These are phyloP conservation scores for Pantelozetes paolii DNA, from an alignment of 2,888 invertebrate species.

Conservation along the genomic window DNA sequence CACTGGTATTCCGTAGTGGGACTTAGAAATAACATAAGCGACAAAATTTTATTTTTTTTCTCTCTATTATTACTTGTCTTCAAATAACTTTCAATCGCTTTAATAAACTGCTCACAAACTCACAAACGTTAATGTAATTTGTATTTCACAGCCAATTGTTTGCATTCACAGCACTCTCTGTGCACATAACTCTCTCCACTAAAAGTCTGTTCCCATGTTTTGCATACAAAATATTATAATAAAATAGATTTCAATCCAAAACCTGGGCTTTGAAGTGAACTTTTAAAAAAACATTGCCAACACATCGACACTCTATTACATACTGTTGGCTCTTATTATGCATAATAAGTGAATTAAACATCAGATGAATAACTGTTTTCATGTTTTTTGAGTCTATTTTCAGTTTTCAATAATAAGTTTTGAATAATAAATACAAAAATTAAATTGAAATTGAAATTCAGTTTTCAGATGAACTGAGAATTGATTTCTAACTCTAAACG, in stretches of 20 bases:
- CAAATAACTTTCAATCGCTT: slow-evolving; percentile 23
- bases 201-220: neutral
- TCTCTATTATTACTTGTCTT: slow-evolving; percentile 17
- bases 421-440: neutral
- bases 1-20: neutral
- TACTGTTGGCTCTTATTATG: slow-evolving; percentile 26
- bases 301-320: neutral
- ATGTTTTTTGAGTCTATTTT: slow-evolving; percentile 1
- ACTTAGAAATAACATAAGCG: slow-evolving; percentile 16
- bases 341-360: slow-evolving; percentile 15
- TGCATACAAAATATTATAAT: slow-evolving; percentile 20
- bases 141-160: slow-evolving; percentile 20
- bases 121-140: slow-evolving; percentile 18
- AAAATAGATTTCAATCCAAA: slow-evolving; percentile 14
- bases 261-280: slow-evolving; percentile 15
- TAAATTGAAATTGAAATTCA: neutral
- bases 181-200: neutral
- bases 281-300: slow-evolving; percentile 26
- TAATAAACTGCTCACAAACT: slow-evolving; percentile 11
- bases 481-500: slow-evolving; percentile 21
- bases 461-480: no score
- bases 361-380: slow-evolving; percentile 12
- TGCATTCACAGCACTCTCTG: no score
- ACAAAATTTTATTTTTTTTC: slow-evolving; percentile 25
- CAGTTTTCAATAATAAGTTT: neutral